Evolutionary conservation across 2,888 invertebrate species (phyloP).

Genomic region (Lamellibrachia columna): DNA sequence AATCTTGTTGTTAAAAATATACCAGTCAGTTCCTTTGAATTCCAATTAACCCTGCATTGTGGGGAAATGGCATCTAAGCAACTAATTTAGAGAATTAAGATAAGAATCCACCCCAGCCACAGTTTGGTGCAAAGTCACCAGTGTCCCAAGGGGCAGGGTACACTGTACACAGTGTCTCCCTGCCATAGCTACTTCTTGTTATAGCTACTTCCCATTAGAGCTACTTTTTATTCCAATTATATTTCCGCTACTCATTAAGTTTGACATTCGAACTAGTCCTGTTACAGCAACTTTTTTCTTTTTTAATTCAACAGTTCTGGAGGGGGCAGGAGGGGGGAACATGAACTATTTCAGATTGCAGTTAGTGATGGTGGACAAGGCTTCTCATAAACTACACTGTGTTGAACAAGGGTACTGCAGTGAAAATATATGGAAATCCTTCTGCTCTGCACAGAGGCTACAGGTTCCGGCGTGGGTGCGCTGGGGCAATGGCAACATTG

Average conservation of each 20-base stretch:
- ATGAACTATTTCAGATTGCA: not conserved
- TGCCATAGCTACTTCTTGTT: not conserved
- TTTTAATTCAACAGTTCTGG: not conserved
- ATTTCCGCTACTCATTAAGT: not conserved
- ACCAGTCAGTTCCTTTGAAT: not conserved
- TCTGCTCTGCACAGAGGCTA: not conserved
- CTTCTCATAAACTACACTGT: not conserved
- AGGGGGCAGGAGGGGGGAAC: not conserved
- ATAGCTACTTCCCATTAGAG: not conserved
- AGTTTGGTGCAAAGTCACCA: too few relatives aligned
- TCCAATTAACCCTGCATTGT: not conserved
- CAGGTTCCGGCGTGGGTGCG: not conserved
- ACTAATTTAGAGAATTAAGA: conserved; percentile 12
- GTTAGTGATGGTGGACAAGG: not conserved
- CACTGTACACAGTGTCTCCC: not conserved
- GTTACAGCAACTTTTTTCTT: not conserved
- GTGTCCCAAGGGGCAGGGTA: too few relatives aligned
- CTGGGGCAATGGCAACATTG: not conserved
- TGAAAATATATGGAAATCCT: not conserved
- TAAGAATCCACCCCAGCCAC: not conserved
- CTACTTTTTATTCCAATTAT: not conserved
- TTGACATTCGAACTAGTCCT: not conserved
- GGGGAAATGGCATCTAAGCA: not conserved
- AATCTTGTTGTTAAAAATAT: not conserved
- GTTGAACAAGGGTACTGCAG: not conserved